Evolutionary conservation across 1,140 invertebrate genomes (phyloP), one percentile per base, ranked within the genome.

Genomic region (Drosophila bocqueti): DNA sequence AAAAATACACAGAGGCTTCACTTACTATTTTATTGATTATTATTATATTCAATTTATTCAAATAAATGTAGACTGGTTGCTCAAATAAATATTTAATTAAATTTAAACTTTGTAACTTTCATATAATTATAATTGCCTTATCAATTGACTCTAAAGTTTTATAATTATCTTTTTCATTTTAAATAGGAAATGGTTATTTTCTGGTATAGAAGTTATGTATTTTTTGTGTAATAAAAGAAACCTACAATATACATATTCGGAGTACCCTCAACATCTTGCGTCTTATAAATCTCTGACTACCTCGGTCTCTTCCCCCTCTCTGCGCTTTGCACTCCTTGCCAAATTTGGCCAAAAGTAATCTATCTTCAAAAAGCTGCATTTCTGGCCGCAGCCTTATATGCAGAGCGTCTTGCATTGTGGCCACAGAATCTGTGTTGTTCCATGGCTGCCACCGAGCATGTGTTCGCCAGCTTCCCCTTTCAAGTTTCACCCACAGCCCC

Each of bases 301-400:
- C 21, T 29, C 7, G 21, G 9, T 36, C 11, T 13, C 31, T 49
- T 36, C 18, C 21, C 43, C 36, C 24, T 16, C 26, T 29, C 18
- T 29, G 5, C 34, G 31, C 47, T 36, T 73, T 26, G 11, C 49
- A 40, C 34, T 52, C 26, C 26, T 29, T 18, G 42, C 59, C 72
- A 57, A 75, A 75, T 75, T 75, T 64, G 72, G 72, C 59, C 36
- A 75, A 75, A 75, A 57, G 71, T 75, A 75, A 75, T 75, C 59
- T 75, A 75, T 75, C 49, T 60, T 64, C 71, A 74, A 62, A 62
- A 75, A 75, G 71, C 71, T 49, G 43, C 49, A 67, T 67, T 76
- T 67, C 26, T 67, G 49, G 74, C 72, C 40, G 40, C 59, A 42
- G 61, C 73, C 74, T 38, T 76, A 60, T 76, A 46, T 76, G 73